These are phyloP conservation scores for Botia almorhae DNA, from an alignment of 2,797 vertebrate genomes.

Conservation along the genomic window DNA sequence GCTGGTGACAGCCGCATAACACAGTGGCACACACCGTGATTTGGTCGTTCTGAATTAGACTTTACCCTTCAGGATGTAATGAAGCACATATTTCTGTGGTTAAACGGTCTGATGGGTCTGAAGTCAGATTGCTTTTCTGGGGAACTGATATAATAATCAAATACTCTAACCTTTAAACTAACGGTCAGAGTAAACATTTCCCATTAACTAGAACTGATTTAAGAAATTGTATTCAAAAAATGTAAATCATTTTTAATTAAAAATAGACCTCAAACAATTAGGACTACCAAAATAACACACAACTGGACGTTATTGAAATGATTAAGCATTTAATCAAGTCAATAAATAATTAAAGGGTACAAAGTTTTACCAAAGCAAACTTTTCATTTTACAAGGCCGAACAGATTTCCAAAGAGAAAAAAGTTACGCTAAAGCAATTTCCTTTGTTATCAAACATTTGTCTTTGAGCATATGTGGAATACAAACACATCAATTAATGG, in stretches of 20 bases:
- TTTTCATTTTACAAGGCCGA: background rate
- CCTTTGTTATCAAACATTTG: background rate
- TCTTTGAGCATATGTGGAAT: background rate
- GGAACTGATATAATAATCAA: slow-evolving; percentile 12
- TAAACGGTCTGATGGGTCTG: slow-evolving; percentile 40
- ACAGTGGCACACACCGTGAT: slow-evolving; percentile 26
- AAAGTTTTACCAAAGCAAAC: background rate
- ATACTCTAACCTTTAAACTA: background rate
- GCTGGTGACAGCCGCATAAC: slow-evolving; percentile 22
- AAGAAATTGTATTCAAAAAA: background rate
- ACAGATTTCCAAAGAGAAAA: background rate
- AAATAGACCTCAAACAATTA: background rate
- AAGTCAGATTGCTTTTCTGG: slow-evolving; percentile 35
- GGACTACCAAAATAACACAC: background rate
- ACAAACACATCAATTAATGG: slow-evolving; percentile 9
- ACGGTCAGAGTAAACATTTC: slow-evolving; percentile 41
- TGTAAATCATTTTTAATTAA: background rate
- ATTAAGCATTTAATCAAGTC: background rate
- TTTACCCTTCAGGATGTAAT: slow-evolving; percentile 33
- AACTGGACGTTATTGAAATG: background rate
- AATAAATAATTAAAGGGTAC: background rate
- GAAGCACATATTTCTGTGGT: slow-evolving; percentile 47
- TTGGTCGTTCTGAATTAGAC: slow-evolving; percentile 46
- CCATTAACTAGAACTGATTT: background rate
- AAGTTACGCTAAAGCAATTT: background rate